Conservation (phyloP, 2,888 invertebrate species). For the Microplitis deprimator region DNA sequence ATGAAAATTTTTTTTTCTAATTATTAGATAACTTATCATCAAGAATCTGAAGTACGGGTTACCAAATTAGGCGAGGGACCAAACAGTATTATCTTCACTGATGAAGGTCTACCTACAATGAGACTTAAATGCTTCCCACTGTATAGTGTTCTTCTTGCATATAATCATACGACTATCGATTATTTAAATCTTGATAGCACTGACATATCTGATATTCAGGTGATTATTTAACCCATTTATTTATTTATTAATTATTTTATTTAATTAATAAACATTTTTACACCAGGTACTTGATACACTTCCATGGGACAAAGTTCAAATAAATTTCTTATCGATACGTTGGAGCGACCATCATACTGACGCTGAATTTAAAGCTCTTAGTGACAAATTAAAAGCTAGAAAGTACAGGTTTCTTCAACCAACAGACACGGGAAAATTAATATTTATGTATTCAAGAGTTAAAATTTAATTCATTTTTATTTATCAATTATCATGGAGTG, state of each 20-base stretch:
- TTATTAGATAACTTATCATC: constrained; percentile 66
- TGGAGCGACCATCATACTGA: constrained; percentile 66
- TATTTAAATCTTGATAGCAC: constrained; percentile 78
- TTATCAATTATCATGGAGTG: background rate
- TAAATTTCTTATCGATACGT: constrained; percentile 66
- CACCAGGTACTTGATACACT: constrained; percentile 68
- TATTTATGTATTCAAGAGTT: constrained; percentile 59
- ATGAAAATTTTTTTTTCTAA: background rate
- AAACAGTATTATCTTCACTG: constrained; percentile 64
- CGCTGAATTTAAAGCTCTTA: constrained; percentile 62
- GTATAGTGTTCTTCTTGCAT: constrained; percentile 85
- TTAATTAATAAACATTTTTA: background rate
- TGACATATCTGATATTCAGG: constrained; percentile 65
- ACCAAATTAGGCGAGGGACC: constrained; percentile 69
- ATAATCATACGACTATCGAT: constrained; percentile 79
- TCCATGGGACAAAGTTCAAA: constrained; percentile 67
- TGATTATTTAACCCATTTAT: constrained; percentile 34
- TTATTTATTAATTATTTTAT: constrained; percentile 1
- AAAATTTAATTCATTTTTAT: constrained; percentile 7
- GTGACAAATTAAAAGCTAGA: constrained; percentile 61
- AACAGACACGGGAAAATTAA: constrained; percentile 62
- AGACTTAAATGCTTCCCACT: constrained; percentile 89
- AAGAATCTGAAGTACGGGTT: constrained; percentile 68
- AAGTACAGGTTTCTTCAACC: constrained; percentile 61
- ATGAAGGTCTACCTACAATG: constrained; percentile 70